Conservation (phyloP, 2,113 vertebrate genomes). For the Scytalopus superciliaris region DNA sequence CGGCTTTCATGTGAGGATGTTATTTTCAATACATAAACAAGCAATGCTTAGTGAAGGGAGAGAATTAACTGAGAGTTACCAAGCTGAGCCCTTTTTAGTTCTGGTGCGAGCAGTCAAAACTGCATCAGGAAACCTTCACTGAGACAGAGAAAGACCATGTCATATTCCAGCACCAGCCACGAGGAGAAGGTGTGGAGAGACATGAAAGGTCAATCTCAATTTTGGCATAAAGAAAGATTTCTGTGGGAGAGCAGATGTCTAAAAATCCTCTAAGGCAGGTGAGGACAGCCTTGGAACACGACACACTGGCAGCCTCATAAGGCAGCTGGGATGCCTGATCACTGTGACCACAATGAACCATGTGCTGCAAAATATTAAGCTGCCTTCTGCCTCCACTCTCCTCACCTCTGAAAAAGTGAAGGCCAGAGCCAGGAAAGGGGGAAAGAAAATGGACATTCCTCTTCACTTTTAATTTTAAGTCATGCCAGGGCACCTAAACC, state of each 20-base stretch:
- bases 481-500: background rate
- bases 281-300: background rate
- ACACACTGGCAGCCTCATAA: background rate
- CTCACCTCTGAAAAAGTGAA: background rate
- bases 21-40: background rate
- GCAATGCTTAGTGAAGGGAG: background rate
- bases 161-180: background rate
- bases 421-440: background rate
- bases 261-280: background rate
- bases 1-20: background rate
- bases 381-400: background rate
- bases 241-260: background rate
- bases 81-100: background rate
- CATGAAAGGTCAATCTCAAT: background rate
- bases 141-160: fast-evolving
- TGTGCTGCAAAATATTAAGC: background rate
- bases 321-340: background rate
- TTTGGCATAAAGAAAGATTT: background rate
- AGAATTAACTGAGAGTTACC: background rate
- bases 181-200: background rate
- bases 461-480: background rate
- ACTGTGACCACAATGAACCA: background rate
- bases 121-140: background rate
- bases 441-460: background rate
- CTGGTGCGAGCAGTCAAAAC: background rate